phyloP scores from a whole-genome alignment of 2,888 invertebrate genomes.

The Chloroclystis v-ata region DNA sequence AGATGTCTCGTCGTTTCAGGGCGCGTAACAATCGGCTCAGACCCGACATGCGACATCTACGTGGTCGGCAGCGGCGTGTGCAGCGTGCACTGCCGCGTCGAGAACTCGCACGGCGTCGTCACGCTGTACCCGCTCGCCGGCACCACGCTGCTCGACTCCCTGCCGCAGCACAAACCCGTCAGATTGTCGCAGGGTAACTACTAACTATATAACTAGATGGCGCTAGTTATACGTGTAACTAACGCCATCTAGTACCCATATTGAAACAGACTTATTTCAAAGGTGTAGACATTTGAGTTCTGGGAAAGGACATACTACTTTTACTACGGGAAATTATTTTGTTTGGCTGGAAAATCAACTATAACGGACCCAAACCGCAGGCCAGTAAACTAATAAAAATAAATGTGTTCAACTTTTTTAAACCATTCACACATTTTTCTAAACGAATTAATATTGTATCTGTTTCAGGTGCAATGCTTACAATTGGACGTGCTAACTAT shows the following conservation, averaged over 20 bases:
- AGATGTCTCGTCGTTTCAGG: constrained; percentile 81
- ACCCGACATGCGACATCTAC: constrained; percentile 88
- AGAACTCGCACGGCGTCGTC: constrained; percentile 89
- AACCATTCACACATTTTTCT: no score
- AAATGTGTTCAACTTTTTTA: no score
- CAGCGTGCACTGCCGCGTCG: constrained; percentile 90
- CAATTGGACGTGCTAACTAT: constrained; percentile 93
- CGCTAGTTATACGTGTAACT: no score
- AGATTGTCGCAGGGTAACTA: constrained; percentile 87
- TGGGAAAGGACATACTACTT: no score
- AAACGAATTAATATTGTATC: constrained; percentile 32
- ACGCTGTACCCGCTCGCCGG: constrained; percentile 88
- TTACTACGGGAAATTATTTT: no score
- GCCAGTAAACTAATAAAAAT: no score
- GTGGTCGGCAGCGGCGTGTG: constrained; percentile 92
- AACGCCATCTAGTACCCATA: no score
- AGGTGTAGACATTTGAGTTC: no score
- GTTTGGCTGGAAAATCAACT: no score
- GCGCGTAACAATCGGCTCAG: constrained; percentile 88
- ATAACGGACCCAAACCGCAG: no score
- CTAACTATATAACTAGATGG: not conserved
- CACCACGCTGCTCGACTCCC: constrained; percentile 85
- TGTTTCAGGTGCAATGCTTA: constrained; percentile 95
- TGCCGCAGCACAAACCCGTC: constrained; percentile 83
- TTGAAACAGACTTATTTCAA: no score